Percentiles rank a stretch among this genome's conserved stretches.
These are phyloP conservation scores for Perizoma affinitatum DNA, from an alignment of 2,888 invertebrate species.

Conservation along the genomic window DNA sequence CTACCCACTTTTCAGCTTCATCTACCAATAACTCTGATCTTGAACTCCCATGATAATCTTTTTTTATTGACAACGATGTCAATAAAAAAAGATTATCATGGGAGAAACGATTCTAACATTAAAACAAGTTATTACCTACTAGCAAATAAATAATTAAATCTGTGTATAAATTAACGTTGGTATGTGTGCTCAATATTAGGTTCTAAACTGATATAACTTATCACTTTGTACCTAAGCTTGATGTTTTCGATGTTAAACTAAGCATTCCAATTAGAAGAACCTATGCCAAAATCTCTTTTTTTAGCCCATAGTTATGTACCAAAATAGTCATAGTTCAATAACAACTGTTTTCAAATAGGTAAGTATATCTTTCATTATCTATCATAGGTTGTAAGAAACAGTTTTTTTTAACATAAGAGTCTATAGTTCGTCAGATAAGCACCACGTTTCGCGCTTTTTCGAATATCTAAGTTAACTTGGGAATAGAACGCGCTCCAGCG, in stretches of 20 bases:
- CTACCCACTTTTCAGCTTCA: too few relatives aligned
- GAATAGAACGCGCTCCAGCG: too few relatives aligned
- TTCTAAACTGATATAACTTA: constrained; percentile 22
- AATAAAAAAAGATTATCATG: too few relatives aligned
- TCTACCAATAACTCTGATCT: too few relatives aligned
- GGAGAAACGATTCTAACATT: too few relatives aligned
- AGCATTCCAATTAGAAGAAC: neutral
- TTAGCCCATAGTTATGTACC: constrained; percentile 8
- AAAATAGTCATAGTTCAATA: constrained; percentile 9
- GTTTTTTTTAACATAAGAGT: too few relatives aligned
- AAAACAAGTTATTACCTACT: neutral
- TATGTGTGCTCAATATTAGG: constrained; percentile 29
- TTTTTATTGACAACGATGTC: too few relatives aligned
- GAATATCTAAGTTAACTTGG: too few relatives aligned
- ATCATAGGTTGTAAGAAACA: constrained; percentile 1
- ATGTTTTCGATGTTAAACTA: constrained; percentile 26
- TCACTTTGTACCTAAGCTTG: constrained; percentile 24
- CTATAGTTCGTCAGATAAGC: too few relatives aligned
- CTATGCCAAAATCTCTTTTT: neutral
- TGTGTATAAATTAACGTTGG: constrained; percentile 6
- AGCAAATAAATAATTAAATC: constrained; percentile 1
- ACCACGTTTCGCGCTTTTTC: too few relatives aligned
- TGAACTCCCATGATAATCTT: too few relatives aligned
- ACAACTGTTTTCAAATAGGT: neutral
- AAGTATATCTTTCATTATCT: too few relatives aligned